phyloP scores from a whole-genome alignment of 2,888 invertebrate species.

The Zygothrica quintamaculata region DNA sequence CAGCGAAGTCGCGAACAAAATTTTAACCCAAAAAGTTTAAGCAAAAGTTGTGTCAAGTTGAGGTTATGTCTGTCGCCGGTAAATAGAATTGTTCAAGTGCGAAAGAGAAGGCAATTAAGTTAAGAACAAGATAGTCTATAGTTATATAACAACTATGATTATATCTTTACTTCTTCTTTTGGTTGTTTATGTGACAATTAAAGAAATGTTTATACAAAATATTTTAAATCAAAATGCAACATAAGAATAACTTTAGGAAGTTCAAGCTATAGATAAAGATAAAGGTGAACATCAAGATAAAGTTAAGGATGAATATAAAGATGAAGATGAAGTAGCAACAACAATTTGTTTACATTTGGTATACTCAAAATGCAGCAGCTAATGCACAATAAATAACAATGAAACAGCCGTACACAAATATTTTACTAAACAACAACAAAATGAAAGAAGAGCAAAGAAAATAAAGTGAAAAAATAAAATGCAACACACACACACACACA shows the following conservation, averaged over 20 bases:
- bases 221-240: too few relatives aligned
- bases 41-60: constrained; percentile 52
- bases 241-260: too few relatives aligned
- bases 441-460: constrained; percentile 7
- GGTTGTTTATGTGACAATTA: neutral
- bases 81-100: neutral
- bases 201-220: neutral
- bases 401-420: constrained; percentile 34
- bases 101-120: constrained; percentile 2
- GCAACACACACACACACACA: constrained; percentile 21
- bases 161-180: too few relatives aligned
- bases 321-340: constrained; percentile 24
- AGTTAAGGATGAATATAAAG: neutral
- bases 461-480: constrained; percentile 28
- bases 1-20: constrained; percentile 68
- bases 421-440: constrained; percentile 34
- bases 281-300: neutral
- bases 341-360: constrained; percentile 54
- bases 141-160: too few relatives aligned
- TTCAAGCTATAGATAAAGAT: constrained; percentile 3
- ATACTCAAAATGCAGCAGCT: constrained; percentile 47
- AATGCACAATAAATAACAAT: constrained; percentile 61
- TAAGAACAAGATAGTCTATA: neutral
- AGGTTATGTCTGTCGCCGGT: constrained; percentile 38
- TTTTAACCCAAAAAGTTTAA: constrained; percentile 61